Percentiles rank a stretch among this genome's conserved stretches.
Conservation (phyloP, 1,140 invertebrate species). For the Rhyacophila brunnea region DNA sequence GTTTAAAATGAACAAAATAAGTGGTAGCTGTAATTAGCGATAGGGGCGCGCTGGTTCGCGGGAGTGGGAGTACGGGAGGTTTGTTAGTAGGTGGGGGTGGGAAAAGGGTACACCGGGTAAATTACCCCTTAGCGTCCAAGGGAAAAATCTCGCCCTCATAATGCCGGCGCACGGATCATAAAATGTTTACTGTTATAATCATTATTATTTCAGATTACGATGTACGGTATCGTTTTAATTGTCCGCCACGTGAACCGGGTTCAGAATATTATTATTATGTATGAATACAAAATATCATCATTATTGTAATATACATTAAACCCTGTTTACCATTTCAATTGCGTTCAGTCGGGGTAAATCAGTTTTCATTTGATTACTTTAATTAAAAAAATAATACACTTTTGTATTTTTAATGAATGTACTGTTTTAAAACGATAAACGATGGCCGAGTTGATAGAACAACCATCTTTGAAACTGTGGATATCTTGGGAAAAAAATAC, state of each 20-base stretch:
- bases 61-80: not conserved
- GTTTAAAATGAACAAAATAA: constrained; percentile 36
- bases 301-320: not conserved
- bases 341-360: too few relatives aligned
- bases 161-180: constrained; percentile 11
- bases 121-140: constrained; percentile 11
- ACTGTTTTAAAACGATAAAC: too few relatives aligned
- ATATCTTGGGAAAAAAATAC: too few relatives aligned
- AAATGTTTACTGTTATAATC: constrained; percentile 20
- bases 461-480: too few relatives aligned
- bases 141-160: constrained; percentile 18
- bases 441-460: too few relatives aligned
- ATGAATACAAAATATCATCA: too few relatives aligned
- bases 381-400: too few relatives aligned
- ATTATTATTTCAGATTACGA: constrained; percentile 12
- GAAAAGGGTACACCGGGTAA: constrained; percentile 2
- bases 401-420: too few relatives aligned
- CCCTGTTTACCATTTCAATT: not conserved
- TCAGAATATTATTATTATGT: too few relatives aligned
- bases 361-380: too few relatives aligned
- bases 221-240: constrained; percentile 17
- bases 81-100: not conserved
- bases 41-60: constrained; percentile 1
- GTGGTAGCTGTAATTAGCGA: constrained; percentile 29
- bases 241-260: not conserved